Evolutionary conservation across 1,140 invertebrate species (phyloP).

Genomic region (Ooceraea biroi): DNA sequence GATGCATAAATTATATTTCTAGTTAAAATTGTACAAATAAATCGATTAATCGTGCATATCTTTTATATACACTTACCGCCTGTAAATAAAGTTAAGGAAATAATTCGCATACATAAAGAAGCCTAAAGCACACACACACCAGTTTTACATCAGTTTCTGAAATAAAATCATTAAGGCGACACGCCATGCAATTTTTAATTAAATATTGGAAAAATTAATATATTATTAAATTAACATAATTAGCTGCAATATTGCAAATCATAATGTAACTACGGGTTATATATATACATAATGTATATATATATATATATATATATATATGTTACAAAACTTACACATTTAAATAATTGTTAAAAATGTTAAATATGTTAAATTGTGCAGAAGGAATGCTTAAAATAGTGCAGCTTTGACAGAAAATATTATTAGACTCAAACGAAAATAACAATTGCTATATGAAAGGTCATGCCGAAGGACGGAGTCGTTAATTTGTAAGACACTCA

Average conservation of each 20-base stretch:
- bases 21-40: not conserved
- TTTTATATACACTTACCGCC: conserved; percentile 80
- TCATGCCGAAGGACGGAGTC: conserved; percentile 21
- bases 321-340: not conserved
- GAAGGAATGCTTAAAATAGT: conserved; percentile 6
- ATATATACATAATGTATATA: conserved; percentile 34
- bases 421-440: conserved; percentile 28
- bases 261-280: conserved; percentile 20
- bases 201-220: conserved; percentile 57
- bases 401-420: not conserved
- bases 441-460: conserved; percentile 20
- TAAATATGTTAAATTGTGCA: not conserved
- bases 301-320: conserved; percentile 39
- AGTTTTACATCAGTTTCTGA: conserved; percentile 72
- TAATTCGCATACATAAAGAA: conserved; percentile 77
- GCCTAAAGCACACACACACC: conserved; percentile 73
- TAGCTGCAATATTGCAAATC: conserved; percentile 50
- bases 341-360: no score
- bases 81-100: conserved; percentile 81
- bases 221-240: conserved; percentile 30
- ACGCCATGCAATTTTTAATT: conserved; percentile 78
- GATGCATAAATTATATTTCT: conserved; percentile 9
- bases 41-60: conserved; percentile 42
- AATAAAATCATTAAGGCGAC: conserved; percentile 79
- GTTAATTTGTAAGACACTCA: conserved; percentile 86